These are phyloP conservation scores for Limnothrissa miodon DNA, from an alignment of 2,113 vertebrate species.

Conservation along the genomic window DNA sequence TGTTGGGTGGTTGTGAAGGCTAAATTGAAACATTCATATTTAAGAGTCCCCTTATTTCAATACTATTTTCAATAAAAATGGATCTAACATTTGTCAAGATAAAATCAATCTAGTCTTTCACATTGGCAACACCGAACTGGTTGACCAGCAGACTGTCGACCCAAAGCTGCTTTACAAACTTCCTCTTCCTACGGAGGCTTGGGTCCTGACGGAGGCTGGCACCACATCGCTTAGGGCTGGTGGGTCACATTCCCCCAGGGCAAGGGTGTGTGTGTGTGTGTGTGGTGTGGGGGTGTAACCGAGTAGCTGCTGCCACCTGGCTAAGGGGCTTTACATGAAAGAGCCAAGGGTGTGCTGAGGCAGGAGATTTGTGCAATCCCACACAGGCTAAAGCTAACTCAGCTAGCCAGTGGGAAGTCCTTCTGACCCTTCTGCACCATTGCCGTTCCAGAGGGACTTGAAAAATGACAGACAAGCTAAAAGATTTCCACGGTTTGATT, in stretches of 20 bases:
- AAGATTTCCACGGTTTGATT: neutral
- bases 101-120: neutral
- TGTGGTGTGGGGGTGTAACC: neutral
- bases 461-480: neutral
- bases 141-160: neutral
- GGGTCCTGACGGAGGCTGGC: neutral
- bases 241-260: neutral
- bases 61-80: too few species aligned
- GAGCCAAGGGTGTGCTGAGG: neutral
- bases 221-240: neutral
- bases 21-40: neutral
- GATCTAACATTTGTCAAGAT: too few species aligned
- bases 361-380: neutral
- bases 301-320: neutral
- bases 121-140: neutral
- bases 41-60: neutral
- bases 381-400: neutral
- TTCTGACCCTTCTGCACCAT: neutral
- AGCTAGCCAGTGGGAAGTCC: neutral
- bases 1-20: neutral
- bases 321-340: slow-evolving; percentile 12
- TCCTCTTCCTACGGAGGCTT: neutral
- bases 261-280: neutral
- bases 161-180: slow-evolving; percentile 8
- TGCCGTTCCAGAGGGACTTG: neutral